Evolutionary conservation across 1,140 invertebrate genomes (phyloP).

Genomic region (Hormaphis cornu): DNA sequence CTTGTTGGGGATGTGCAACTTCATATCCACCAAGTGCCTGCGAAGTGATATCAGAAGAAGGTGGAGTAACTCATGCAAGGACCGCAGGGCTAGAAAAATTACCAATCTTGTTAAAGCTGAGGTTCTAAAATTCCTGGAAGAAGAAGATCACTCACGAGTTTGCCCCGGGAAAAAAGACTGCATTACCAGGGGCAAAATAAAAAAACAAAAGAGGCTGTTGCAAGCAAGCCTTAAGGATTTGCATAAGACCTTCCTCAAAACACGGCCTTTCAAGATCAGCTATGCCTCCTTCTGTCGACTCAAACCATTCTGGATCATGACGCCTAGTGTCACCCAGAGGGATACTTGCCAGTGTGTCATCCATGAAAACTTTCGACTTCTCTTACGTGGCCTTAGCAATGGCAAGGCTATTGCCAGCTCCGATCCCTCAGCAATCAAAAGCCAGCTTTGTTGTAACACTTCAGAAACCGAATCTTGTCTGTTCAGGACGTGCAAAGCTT

Average conservation of each 20-base stretch:
- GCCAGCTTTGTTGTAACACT: constrained; percentile 34
- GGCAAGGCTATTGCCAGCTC: no score
- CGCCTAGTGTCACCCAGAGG: constrained; percentile 27
- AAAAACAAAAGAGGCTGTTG: constrained; percentile 37
- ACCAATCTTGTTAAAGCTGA: not conserved
- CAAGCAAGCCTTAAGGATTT: constrained; percentile 36
- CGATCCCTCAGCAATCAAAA: constrained; percentile 34
- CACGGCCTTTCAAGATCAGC: constrained; percentile 28
- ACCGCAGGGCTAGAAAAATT: not conserved
- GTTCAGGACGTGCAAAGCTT: constrained; percentile 33
- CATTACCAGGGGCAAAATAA: constrained; percentile 37
- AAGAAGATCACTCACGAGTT: constrained; percentile 35
- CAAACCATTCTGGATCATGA: constrained; percentile 35
- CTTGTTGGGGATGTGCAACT: no score
- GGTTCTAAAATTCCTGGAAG: constrained; percentile 35
- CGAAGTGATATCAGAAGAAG: no score
- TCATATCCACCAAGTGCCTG: no score
- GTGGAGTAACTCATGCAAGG: no score
- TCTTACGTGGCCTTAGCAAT: not conserved
- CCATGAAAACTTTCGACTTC: constrained; percentile 31
- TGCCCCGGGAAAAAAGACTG: constrained; percentile 37
- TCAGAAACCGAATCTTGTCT: constrained; percentile 35
- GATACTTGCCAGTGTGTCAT: constrained; percentile 35
- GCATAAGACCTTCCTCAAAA: constrained; percentile 33
- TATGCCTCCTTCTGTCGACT: constrained; percentile 34